Base-by-base conservation (phyloP, 2,888 invertebrate genomes). In the Nomada goodeniana region DNA sequence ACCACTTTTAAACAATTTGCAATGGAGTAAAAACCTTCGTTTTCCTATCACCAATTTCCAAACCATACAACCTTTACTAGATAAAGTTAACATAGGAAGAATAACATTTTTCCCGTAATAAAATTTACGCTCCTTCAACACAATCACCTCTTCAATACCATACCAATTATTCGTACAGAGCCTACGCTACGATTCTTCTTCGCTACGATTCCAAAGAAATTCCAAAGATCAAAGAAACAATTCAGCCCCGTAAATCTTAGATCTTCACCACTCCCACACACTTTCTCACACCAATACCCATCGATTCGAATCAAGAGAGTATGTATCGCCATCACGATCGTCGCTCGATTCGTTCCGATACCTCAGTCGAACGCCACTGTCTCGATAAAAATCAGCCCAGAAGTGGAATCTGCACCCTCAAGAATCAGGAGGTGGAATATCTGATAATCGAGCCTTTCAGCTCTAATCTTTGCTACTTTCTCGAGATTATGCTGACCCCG, bases 401-500 rank as follows among this genome's bases (percentile, higher is more conserved):
- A 23, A 47, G 60, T 18, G 52, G 55, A 18, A 57, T 13, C 13
- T 13, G 18, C 2, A 4, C 18, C 2, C 18, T 18, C 11, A 47
- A 10, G 4, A 13, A 20, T 47, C 23, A 29, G 36, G 23, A 36
- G 1, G 29, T 0, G 20, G 4, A 69, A 61, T 70, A 77, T 80
- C 76, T n/a, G 82, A 76, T 82, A 76, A 82, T 82, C 80, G 80
- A 72, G 42, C 76, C 67, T 76, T 79, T 79, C 79, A 42, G 5
- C 76, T 76, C 80, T 83, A 83, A 83, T 83, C 76, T 77, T 65
- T 18, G 70, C 77, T 69, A 81, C 76, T 81, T 76, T 65, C 53
- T 50, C 76, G 50, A 73, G 82, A 81, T 83, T 83, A 83, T 67
- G 76, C 76, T 83, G 81, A 83, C 82, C 77, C 36, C 23, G 63